A percentile compares a stretch with the other conserved stretches of the same genome.
Evolutionary conservation across 2,888 invertebrate genomes (phyloP).

Genomic region (Cacoxenus indagator): DNA sequence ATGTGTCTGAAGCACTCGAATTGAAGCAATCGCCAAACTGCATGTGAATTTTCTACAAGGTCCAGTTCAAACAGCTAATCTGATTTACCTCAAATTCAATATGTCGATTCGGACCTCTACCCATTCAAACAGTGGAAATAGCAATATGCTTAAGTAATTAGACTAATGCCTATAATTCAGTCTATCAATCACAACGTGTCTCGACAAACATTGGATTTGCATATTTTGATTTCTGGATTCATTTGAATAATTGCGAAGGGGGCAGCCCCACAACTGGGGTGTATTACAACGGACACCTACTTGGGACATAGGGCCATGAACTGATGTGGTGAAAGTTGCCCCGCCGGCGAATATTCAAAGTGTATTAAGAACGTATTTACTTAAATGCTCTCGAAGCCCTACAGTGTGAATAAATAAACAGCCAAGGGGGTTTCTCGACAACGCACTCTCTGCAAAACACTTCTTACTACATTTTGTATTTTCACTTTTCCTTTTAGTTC

Average conservation of each 20-base stretch:
- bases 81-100: too few species aligned
- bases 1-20: too few species aligned
- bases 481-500: not conserved
- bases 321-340: not conserved
- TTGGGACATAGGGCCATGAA: not conserved
- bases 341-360: not conserved
- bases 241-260: not conserved
- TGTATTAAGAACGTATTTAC: slow-evolving; percentile 53
- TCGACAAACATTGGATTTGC: slow-evolving; percentile 1
- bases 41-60: too few species aligned
- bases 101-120: too few species aligned
- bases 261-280: not conserved
- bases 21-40: too few species aligned
- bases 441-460: not conserved
- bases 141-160: not conserved
- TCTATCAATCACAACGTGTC: not conserved
- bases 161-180: not conserved
- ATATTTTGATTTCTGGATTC: not conserved
- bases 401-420: slow-evolving; percentile 21
- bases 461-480: not conserved
- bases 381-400: slow-evolving; percentile 50
- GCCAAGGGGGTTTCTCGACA: not conserved
- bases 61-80: too few species aligned
- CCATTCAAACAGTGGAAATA: not conserved
- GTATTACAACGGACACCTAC: too few species aligned